phyloP scores from a whole-genome alignment of 2,113 vertebrate species.

The Tylochromis polylepis region DNA sequence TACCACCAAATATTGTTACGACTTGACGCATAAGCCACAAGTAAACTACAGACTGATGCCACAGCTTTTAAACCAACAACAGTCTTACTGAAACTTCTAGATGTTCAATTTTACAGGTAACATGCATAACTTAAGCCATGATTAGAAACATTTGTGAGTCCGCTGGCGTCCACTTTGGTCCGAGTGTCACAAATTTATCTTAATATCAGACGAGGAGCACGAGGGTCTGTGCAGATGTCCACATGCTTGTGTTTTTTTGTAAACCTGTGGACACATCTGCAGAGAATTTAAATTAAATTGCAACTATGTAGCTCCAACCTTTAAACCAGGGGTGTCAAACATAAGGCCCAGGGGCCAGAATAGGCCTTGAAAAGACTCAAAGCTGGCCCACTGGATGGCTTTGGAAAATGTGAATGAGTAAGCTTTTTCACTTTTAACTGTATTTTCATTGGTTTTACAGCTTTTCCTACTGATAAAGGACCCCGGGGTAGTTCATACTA shows the following conservation, averaged over 20 bases:
- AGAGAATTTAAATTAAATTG: background rate
- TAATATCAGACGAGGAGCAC: no score
- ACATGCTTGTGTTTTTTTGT: background rate
- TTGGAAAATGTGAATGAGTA: background rate
- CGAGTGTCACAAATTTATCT: rapidly evolving
- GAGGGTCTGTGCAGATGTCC: background rate
- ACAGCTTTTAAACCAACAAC: background rate
- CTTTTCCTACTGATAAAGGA: background rate
- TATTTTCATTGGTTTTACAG: background rate
- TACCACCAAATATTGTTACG: background rate
- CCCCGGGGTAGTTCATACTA: background rate
- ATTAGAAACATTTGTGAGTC: background rate
- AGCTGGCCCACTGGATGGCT: background rate
- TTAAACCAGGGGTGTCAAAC: background rate
- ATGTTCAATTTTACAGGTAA: background rate
- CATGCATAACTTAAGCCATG: background rate
- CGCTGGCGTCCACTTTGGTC: background rate
- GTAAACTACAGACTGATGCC: background rate
- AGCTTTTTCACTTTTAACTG: background rate
- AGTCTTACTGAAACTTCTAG: background rate
- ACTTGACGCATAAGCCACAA: rapidly evolving
- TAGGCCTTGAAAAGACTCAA: background rate
- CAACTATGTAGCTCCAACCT: background rate
- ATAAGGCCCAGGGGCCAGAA: background rate
- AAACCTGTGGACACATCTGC: background rate